A percentile compares a stretch with the other conserved stretches of the same genome.
Evolutionary conservation across 2,797 vertebrate species (phyloP).

Genomic region (Poeciliopsis infans): DNA sequence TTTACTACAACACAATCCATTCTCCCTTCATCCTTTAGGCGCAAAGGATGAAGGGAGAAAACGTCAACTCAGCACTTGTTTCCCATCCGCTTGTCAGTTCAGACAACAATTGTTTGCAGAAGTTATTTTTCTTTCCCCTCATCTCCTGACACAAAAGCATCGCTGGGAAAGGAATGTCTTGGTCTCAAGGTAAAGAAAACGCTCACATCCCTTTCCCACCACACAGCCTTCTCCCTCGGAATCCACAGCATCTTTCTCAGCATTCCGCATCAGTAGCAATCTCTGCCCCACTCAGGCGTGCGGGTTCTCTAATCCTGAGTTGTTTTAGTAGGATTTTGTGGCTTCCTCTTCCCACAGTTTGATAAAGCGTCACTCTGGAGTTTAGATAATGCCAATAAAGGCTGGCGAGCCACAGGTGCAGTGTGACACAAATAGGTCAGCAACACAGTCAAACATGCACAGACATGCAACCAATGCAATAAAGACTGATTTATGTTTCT

Average conservation of each 20-base stretch:
- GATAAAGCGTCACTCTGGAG: slow-evolving; percentile 80
- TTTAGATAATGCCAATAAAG: slow-evolving; percentile 80
- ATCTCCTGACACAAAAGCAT: slow-evolving; percentile 82
- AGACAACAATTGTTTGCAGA: slow-evolving; percentile 76
- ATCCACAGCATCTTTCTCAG: slow-evolving; percentile 85
- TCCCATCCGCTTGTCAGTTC: slow-evolving; percentile 73
- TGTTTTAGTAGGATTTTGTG: slow-evolving; percentile 86
- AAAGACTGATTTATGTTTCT: background rate
- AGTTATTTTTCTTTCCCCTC: slow-evolving; percentile 82
- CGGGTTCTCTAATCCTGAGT: slow-evolving; percentile 84
- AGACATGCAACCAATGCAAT: slow-evolving; percentile 9
- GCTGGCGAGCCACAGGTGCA: slow-evolving; percentile 79
- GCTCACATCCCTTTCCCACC: slow-evolving; percentile 82
- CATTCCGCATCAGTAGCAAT: slow-evolving; percentile 88
- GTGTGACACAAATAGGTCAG: slow-evolving; percentile 74
- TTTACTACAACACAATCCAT: slow-evolving; percentile 14
- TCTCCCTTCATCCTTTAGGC: slow-evolving; percentile 2
- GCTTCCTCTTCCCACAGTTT: slow-evolving; percentile 90
- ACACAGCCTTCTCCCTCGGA: slow-evolving; percentile 77
- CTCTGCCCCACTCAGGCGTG: slow-evolving; percentile 81
- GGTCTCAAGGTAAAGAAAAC: slow-evolving; percentile 87
- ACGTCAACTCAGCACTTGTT: slow-evolving; percentile 64
- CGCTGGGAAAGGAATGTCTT: slow-evolving; percentile 90
- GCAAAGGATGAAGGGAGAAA: slow-evolving; percentile 67
- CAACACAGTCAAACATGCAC: slow-evolving; percentile 49